Evolutionary conservation across 2,888 invertebrate genomes (phyloP).

Genomic region (Papilio elwesi): DNA sequence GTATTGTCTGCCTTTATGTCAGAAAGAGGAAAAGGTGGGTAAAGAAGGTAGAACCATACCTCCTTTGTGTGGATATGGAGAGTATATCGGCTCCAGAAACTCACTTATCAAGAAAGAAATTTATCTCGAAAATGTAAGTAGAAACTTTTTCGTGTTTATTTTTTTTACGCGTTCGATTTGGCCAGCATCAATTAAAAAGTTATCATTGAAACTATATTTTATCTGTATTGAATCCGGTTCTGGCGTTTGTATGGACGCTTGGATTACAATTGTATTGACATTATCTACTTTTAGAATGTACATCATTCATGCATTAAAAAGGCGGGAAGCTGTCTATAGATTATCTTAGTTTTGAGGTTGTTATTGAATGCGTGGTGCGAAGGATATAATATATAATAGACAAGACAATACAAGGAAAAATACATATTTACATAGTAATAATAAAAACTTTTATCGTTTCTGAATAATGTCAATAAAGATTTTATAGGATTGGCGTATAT

Average conservation of each 20-base stretch:
- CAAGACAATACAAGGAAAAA: conserved; percentile 8
- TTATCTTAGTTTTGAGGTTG: neutral
- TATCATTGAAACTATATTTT: conserved; percentile 13
- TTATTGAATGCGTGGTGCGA: neutral
- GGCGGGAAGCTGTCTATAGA: conserved; percentile 11
- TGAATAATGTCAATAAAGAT: neutral
- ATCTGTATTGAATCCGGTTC: conserved; percentile 33
- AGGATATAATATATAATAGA: neutral
- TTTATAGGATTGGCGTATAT: no score
- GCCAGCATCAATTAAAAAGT: conserved; percentile 8
- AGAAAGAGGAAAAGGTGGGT: neutral
- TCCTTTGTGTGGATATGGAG: no score
- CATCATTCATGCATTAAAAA: conserved; percentile 29
- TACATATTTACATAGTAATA: conserved; percentile 1
- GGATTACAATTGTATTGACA: conserved; percentile 15
- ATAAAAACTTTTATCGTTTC: neutral
- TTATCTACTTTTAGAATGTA: conserved; percentile 24
- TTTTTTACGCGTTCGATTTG: neutral
- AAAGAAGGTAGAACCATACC: no score
- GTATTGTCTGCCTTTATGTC: neutral
- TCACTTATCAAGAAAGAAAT: no score
- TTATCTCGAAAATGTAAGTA: neutral
- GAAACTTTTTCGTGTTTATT: neutral
- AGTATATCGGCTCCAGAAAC: no score
- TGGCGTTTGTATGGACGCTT: conserved; percentile 9